Evolutionary conservation across 1,140 invertebrate species (phyloP).

Genomic region (Lethocerus indicus): DNA sequence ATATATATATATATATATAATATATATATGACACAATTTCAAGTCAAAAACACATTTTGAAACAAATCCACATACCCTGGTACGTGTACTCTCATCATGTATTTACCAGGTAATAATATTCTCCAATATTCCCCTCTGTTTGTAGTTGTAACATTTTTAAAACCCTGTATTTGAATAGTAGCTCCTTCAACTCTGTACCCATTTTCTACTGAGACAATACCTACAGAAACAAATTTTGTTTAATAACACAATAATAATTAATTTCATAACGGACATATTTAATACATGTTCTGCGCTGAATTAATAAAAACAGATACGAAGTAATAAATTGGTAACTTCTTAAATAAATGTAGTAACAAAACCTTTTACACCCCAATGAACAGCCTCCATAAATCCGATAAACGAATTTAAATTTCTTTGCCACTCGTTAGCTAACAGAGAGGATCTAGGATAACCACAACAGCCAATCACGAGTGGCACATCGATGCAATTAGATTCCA

Average conservation of each 20-base stretch:
- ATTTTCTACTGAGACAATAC: slow-evolving; percentile 32
- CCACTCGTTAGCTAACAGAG: slow-evolving; percentile 64
- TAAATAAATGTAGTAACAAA: slow-evolving; percentile 17
- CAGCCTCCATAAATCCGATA: slow-evolving; percentile 67
- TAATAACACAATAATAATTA: too few species aligned
- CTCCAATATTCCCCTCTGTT: slow-evolving; percentile 76
- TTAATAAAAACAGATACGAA: background rate
- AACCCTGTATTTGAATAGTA: slow-evolving; percentile 44
- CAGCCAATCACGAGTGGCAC: slow-evolving; percentile 92
- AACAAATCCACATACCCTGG: slow-evolving; percentile 48
- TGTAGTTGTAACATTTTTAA: slow-evolving; percentile 54
- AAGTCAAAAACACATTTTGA: too few species aligned
- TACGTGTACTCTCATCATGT: slow-evolving; percentile 47
- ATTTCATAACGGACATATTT: background rate
- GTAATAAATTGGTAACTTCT: background rate
- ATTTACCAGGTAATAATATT: slow-evolving; percentile 62
- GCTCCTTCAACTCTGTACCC: slow-evolving; percentile 45
- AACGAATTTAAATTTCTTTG: slow-evolving; percentile 70
- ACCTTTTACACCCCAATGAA: slow-evolving; percentile 72
- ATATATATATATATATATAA: too few species aligned
- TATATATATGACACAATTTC: too few species aligned
- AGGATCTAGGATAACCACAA: slow-evolving; percentile 76
- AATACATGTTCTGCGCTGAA: background rate
- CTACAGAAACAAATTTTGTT: slow-evolving; percentile 27
- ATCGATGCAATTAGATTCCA: slow-evolving; percentile 97